Evolutionary conservation across 2,113 vertebrate species (phyloP), one percentile per base, ranked within the genome.

Genomic region (Bujurquina vittata): DNA sequence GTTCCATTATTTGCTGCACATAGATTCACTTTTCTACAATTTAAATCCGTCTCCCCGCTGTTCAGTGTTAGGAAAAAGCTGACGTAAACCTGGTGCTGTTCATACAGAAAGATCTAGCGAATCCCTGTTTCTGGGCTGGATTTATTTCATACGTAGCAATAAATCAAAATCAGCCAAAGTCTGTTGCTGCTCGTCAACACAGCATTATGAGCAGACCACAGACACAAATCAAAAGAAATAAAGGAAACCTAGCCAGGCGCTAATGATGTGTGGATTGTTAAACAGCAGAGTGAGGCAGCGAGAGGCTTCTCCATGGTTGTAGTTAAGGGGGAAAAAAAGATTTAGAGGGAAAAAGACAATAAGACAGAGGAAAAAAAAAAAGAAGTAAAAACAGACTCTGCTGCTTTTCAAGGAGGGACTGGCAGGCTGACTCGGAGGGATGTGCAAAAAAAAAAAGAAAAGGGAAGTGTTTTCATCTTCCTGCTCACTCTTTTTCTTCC

Each of bases 391-490:
- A 81, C 37, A 81, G 77, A 77, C 58, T 83, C 31, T 75, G 77
- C 63, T 86, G 58, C 77, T 88, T 83, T 86, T 82, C 79, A 74
- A 85, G 56, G 77, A 86, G 69, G 75, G 57, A 74, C 65, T 58
- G 73, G 73, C 77, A 78, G 81, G 75, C 81, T 89, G 84, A 90
- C 77, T 86, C 81, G 85, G 35, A 88, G 85, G 67, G 74, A 69
- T 85, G 59, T 67, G 40, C 31, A 31, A 31, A 31, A 31, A 31
- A 26, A 63, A 49, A 29, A 62, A 65, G 59, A 57, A 59, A 65
- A 77, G 43, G 54, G 75, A 80, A 77, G 63, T 9, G 58, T 83
- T 87, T 84, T 89, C 80, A 82, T 91, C 62, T 86, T 74, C 73
- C 62, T 57, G 56, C 73, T 61, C 57, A 9, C 15, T 65, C 43